These are phyloP conservation scores for Probaryconus sp. DNA, from an alignment of 1,140 invertebrate species.

Conservation along the genomic window DNA sequence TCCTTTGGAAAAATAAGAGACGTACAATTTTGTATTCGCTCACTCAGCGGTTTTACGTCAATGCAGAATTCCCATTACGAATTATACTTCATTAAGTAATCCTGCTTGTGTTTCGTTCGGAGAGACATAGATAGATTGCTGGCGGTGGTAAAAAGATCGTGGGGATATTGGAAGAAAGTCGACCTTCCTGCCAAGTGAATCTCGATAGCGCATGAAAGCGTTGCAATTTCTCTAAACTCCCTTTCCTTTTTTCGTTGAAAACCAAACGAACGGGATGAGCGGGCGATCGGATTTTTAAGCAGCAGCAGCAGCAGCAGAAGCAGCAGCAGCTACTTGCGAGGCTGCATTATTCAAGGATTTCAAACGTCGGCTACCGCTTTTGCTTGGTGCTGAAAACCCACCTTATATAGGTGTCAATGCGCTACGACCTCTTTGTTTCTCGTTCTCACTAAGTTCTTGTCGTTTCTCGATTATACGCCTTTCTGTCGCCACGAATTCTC, in stretches of 20 bases:
- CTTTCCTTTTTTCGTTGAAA: slow-evolving; percentile 10
- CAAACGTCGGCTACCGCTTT: slow-evolving; percentile 35
- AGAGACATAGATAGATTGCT: slow-evolving; percentile 36
- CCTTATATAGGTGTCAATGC: slow-evolving; percentile 44
- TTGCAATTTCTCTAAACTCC: slow-evolving; percentile 31
- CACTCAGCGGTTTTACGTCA: slow-evolving; percentile 32
- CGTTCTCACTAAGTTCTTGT: too few species aligned
- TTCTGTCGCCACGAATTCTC: slow-evolving; percentile 51
- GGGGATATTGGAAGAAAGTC: slow-evolving; percentile 41
- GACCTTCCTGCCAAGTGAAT: slow-evolving; percentile 41
- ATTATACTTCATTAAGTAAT: slow-evolving; percentile 60
- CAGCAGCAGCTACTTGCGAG: slow-evolving; percentile 53
- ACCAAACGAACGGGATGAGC: slow-evolving; percentile 61
- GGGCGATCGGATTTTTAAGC: slow-evolving; percentile 61
- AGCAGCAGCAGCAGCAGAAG: too few species aligned
- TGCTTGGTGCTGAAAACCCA: slow-evolving; percentile 17
- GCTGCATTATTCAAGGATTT: slow-evolving; percentile 57
- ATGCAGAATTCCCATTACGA: slow-evolving; percentile 43
- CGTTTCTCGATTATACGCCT: slow-evolving; percentile 51
- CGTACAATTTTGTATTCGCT: slow-evolving; percentile 48
- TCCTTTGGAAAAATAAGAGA: slow-evolving; percentile 45
- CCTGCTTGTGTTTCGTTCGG: slow-evolving; percentile 47
- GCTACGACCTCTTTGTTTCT: slow-evolving; percentile 36
- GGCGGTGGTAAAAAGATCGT: slow-evolving; percentile 1
- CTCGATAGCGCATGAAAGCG: slow-evolving; percentile 54